Percentiles rank a stretch among this genome's conserved stretches.
Conservation (phyloP, 2,113 vertebrate genomes). For the Cariama cristata region DNA sequence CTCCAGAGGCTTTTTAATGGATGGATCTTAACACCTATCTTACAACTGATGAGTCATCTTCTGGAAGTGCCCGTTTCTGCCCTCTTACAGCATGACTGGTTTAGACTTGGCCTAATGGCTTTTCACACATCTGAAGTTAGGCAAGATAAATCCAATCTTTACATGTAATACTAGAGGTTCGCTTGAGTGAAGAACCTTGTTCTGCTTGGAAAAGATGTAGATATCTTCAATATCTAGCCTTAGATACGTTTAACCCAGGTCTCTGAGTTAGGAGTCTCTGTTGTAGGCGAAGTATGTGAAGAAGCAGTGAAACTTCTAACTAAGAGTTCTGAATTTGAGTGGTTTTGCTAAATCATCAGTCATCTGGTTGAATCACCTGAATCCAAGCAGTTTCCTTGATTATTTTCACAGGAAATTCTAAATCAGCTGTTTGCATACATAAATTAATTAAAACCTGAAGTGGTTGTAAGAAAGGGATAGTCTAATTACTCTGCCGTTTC, state of each 20-base stretch:
- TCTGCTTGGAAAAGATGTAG: not conserved
- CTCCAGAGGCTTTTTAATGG: not conserved
- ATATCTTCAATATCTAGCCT: not conserved
- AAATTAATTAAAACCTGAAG: not conserved
- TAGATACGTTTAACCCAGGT: not conserved
- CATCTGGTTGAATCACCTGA: not conserved
- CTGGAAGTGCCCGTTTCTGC: not conserved
- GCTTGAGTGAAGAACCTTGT: not conserved
- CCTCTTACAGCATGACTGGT: not conserved
- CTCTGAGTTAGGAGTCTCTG: not conserved
- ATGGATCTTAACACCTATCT: not conserved
- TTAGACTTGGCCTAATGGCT: not conserved
- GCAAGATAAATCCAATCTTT: not conserved
- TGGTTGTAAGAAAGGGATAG: not conserved
- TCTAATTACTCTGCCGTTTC: not conserved
- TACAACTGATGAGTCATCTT: not conserved
- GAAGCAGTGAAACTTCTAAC: not conserved
- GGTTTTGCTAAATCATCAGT: not conserved
- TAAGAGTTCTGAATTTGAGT: not conserved
- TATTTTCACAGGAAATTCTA: not conserved
- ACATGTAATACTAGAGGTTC: not conserved
- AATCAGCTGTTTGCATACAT: not conserved
- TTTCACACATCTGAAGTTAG: not conserved
- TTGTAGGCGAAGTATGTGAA: not conserved
- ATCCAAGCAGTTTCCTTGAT: not conserved